These are phyloP conservation scores for Amphilophus citrinellus DNA, from an alignment of 2,113 vertebrate genomes.

Conservation along the genomic window DNA sequence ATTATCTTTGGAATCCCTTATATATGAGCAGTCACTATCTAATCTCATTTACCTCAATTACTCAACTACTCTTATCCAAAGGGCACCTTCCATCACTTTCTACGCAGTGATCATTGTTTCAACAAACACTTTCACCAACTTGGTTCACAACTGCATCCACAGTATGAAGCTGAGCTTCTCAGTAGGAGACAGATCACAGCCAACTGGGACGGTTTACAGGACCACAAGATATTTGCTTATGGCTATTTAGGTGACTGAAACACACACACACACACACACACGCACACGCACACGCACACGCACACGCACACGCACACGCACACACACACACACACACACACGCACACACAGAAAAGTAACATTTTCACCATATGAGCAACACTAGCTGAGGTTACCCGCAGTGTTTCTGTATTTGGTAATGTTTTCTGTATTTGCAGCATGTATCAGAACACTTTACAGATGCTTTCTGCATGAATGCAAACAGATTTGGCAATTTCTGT, in stretches of 20 bases:
- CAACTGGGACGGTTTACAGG: too few species aligned
- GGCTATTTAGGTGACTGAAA: too few species aligned
- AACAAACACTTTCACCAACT: background rate
- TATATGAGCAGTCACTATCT: background rate
- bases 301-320: too few species aligned
- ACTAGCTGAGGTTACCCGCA: background rate
- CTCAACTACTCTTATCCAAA: background rate
- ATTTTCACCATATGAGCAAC: background rate
- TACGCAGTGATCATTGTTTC: background rate
- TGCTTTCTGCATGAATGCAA: background rate
- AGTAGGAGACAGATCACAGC: background rate
- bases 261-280: too few species aligned
- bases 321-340: too few species aligned
- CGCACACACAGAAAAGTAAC: too few species aligned
- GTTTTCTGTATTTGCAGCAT: background rate
- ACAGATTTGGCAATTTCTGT: background rate
- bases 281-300: too few species aligned
- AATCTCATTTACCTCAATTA: background rate
- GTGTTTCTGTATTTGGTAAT: background rate
- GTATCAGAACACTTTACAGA: background rate
- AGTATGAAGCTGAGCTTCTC: background rate
- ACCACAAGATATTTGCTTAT: too few species aligned
- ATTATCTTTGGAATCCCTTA: background rate
- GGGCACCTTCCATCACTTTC: fast-evolving
- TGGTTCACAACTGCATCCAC: background rate